Conservation (phyloP, 2,113 vertebrate species). For the Oryzias javanicus region DNA sequence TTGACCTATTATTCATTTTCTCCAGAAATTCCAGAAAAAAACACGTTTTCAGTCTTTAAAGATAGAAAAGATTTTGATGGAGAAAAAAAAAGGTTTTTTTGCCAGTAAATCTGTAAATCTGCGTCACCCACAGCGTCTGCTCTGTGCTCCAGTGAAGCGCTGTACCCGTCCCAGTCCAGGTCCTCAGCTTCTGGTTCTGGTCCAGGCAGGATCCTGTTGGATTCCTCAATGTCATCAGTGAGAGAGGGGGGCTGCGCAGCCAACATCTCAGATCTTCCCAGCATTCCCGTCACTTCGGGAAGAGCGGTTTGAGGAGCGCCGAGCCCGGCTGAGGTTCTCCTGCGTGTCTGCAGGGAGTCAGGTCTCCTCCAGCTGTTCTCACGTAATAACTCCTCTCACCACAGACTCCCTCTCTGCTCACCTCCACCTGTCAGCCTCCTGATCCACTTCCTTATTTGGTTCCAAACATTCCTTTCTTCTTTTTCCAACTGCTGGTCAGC, state of each 20-base stretch:
- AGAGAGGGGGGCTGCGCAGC: constrained; percentile 49
- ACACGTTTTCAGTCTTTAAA: no score
- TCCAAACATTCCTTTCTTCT: constrained; percentile 23
- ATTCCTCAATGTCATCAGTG: constrained; percentile 54
- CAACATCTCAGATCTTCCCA: constrained; percentile 30
- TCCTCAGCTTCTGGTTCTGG: constrained; percentile 76
- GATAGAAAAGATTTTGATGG: no score
- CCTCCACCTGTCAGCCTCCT: constrained; percentile 17
- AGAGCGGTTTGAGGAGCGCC: constrained; percentile 4
- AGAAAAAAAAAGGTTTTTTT: neutral
- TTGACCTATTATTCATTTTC: no score
- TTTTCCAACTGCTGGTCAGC: neutral
- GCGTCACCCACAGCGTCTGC: constrained; percentile 69
- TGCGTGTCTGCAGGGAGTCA: neutral
- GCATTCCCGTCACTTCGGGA: neutral
- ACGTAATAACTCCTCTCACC: constrained; percentile 32
- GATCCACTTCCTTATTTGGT: constrained; percentile 2
- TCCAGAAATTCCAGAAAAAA: no score
- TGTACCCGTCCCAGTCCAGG: constrained; percentile 79
- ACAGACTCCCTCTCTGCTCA: constrained; percentile 22
- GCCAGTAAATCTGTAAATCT: neutral
- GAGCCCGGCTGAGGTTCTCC: constrained; percentile 3
- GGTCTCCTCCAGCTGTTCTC: constrained; percentile 36
- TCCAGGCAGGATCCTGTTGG: constrained; percentile 52
- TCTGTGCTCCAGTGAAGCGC: constrained; percentile 71